Conservation (phyloP, 2,888 invertebrate genomes). For the Imbricaverruca yamaguchii region DNA sequence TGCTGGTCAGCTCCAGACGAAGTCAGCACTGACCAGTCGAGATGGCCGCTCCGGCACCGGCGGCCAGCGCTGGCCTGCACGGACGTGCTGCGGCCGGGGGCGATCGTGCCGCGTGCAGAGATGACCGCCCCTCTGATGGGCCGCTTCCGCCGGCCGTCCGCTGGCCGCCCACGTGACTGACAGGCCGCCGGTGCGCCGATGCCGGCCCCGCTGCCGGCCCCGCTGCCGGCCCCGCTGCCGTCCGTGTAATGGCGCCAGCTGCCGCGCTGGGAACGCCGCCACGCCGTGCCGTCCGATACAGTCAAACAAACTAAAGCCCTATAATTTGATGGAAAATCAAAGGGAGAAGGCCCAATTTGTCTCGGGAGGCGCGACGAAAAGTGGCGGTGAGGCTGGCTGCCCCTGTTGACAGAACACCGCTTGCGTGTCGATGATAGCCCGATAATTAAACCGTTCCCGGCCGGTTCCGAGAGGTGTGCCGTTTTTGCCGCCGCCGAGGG, state of each 20-base stretch:
- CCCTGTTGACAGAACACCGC: neutral
- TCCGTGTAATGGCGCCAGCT: neutral
- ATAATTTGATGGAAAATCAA: constrained; percentile 23
- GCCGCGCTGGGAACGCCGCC: neutral
- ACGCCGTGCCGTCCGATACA: neutral
- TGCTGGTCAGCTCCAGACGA: no score
- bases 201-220: no score
- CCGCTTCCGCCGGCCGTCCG: neutral
- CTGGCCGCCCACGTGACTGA: no score
- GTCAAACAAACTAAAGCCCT: constrained; percentile 6
- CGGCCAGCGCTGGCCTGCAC: neutral
- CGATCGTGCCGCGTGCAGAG: neutral
- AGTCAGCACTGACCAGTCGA: no score
- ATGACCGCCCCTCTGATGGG: neutral
- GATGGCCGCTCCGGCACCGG: no score
- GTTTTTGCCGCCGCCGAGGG: constrained; percentile 9
- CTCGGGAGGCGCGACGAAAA: constrained; percentile 17
- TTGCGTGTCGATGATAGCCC: constrained; percentile 19
- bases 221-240: no score
- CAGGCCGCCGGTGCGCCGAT: neutral
- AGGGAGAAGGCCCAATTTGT: constrained; percentile 21
- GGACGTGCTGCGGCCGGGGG: neutral
- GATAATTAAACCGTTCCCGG: constrained; percentile 19
- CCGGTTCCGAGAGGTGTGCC: neutral
- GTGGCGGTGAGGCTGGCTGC: neutral